A percentile compares a stretch with the other conserved stretches of the same genome.
Conservation (phyloP, 2,113 vertebrate genomes). For the Tachysurus vachellii region DNA sequence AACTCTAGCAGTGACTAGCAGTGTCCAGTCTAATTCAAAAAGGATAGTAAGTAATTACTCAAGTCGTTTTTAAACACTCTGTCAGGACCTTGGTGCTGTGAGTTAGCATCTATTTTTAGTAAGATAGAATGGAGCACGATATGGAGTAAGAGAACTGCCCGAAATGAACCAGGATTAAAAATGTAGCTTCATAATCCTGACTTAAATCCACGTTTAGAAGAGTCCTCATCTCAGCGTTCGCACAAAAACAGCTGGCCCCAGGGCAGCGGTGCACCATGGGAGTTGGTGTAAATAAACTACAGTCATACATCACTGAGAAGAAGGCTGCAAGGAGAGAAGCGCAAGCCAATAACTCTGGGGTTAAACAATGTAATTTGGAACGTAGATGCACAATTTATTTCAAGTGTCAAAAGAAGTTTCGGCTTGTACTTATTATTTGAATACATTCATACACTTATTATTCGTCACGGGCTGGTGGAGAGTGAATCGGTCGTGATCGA, state of each 20-base stretch:
- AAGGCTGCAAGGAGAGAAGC: constrained; percentile 67
- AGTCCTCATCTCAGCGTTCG: constrained; percentile 54
- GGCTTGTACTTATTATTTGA: constrained; percentile 65
- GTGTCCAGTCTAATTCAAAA: too few relatives aligned
- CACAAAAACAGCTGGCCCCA: constrained; percentile 56
- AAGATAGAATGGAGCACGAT: constrained; percentile 53
- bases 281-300: constrained; percentile 75
- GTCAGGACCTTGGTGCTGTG: not conserved
- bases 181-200: constrained; percentile 73
- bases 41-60: too few relatives aligned
- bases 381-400: constrained; percentile 79
- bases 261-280: constrained; percentile 66
- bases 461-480: not conserved
- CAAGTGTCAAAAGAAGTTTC: constrained; percentile 68
- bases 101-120: constrained; percentile 8
- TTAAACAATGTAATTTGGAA: constrained; percentile 83
- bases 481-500: not conserved
- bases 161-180: constrained; percentile 58
- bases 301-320: constrained; percentile 75
- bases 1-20: too few relatives aligned
- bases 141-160: not conserved
- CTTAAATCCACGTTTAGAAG: constrained; percentile 71
- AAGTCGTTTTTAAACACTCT: too few relatives aligned
- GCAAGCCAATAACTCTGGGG: constrained; percentile 76
- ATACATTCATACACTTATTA: constrained; percentile 37